Evolutionary conservation across 1,140 invertebrate genomes (phyloP), one percentile per base, ranked within the genome.

Genomic region (Halotydeus destructor): DNA sequence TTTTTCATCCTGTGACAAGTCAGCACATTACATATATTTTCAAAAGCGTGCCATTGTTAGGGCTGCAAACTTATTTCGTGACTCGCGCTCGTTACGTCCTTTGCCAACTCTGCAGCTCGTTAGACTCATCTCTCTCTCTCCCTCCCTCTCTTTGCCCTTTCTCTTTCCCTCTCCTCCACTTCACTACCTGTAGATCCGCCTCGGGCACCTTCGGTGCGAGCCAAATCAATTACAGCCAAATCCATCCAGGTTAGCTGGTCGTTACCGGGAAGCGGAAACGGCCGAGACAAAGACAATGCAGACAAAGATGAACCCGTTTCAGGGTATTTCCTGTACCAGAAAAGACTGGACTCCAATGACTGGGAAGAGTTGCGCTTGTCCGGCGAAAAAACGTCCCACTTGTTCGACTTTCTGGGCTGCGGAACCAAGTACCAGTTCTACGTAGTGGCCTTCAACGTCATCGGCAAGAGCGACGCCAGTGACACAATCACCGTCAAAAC

Each of bases 361-460:
- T 73, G 71, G 70, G 64, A 66, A 43, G 65, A 68, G 46, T 28
- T 21, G 14, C 19, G 22, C 12, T 31, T 26, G 21, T 28, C 22
- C 8, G 3, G 21, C 18, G 14, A 28, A 39, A 5, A 19, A 12
- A 23, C 2, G 8, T 22, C 32, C 12, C 8, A 18, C 21, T 12
- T 19, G 16, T 9, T 37, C 22, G 35, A 37, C 12, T 19, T 21
- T 9, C 25, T 49, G 9, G 32, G 35, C 5, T 85, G 82, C 54
- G 82, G 81, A 11, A 82, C 78, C 0, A 68, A 72, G 18, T 86
- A 86, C 56, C 77, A 84, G 53, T 66, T 85, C 32, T 85, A 83
- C 56, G 72, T 86, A 26, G 81, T 78, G 0, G 80, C 81, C 4
- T 81, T 77, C 57, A 85, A 85, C 60, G 71, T 75, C 53, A 82